Percentiles rank a stretch among this genome's conserved stretches.
Conservation (phyloP, 2,888 invertebrate genomes). For the Dicranocentrus wangi region DNA sequence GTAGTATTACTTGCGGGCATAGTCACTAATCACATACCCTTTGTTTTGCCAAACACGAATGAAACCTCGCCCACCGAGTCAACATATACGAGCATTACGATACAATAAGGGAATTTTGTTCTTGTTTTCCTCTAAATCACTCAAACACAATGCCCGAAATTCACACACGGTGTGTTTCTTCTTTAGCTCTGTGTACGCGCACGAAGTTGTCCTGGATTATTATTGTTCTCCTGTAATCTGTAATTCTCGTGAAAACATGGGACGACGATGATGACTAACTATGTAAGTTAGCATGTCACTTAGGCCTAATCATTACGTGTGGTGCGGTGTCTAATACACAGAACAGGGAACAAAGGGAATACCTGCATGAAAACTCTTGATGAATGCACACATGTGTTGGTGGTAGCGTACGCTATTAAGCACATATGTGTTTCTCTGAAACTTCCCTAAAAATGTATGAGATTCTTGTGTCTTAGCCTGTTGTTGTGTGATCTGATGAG, state of each 20-base stretch:
- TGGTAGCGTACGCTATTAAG: too few species aligned
- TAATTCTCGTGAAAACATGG: constrained; percentile 27
- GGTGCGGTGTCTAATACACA: not conserved
- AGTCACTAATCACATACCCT: constrained; percentile 32
- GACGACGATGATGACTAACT: constrained; percentile 33
- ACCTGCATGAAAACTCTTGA: too few species aligned
- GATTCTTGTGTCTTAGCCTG: too few species aligned
- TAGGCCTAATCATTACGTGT: not conserved
- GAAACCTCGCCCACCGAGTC: constrained; percentile 47
- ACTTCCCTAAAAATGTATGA: too few species aligned
- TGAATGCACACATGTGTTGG: too few species aligned
- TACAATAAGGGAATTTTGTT: constrained; percentile 27
- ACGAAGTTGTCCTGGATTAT: not conserved
- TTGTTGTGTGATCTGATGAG: too few species aligned
- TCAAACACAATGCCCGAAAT: not conserved
- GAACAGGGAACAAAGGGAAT: constrained; percentile 1
- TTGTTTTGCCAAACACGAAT: constrained; percentile 30
- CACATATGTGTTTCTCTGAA: too few species aligned
- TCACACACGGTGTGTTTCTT: not conserved
- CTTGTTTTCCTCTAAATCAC: constrained; percentile 27
- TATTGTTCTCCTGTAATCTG: constrained; percentile 34
- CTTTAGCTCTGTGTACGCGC: not conserved
- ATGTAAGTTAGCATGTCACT: constrained; percentile 30
- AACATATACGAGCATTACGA: constrained; percentile 17
- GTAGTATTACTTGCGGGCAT: too few species aligned